Evolutionary conservation across 2,888 invertebrate genomes (phyloP), one percentile per base, ranked within the genome.

Genomic region (Tipula unca): DNA sequence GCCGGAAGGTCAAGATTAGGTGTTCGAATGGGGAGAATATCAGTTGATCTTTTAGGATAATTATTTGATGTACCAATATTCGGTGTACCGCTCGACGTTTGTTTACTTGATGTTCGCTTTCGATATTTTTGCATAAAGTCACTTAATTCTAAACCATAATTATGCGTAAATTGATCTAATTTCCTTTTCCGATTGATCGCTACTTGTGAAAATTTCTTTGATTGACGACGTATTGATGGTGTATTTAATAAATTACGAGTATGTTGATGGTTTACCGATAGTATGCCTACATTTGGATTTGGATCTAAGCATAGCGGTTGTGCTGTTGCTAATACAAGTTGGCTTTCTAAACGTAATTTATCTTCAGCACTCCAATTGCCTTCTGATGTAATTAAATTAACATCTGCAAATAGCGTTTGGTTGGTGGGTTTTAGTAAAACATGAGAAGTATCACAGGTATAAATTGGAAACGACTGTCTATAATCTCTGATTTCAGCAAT

Each of bases 401-500:
- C 90, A 89, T 92, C 92, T 87, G 92, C 89, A 83, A 89, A 88
- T 82, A 90, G 89, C 91, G 96, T 96, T 94, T 96, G 96, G 90
- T 95, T 95, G 87, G 96, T 96, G 88, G 97, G 97, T 91, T 94
- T 95, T 88, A 98, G 93, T 88, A 98, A 92, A 88, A 97, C 96
- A 93, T 97, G 96, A 91, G 96, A 95, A 88, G 95, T 94, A 92
- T 96, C 96, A 92, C 95, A 95, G 90, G 94, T 90, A 90, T 90
- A 92, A 89, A 93, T 92, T 88, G 95, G 95, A 92, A 95, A 95
- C 88, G 94, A 94, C 91, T 95, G 95, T 89, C 97, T 93, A 90
- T 96, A 96, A 91, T 98, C 97, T 89, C 97, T 93, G 88, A 98
- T 94, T 93, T 98, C 96, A 88, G 96, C 96, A 89, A 98, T 95